Evolutionary conservation across 2,113 vertebrate species (phyloP), one percentile per base, ranked within the genome.

Genomic region (Bubalus kerabau): DNA sequence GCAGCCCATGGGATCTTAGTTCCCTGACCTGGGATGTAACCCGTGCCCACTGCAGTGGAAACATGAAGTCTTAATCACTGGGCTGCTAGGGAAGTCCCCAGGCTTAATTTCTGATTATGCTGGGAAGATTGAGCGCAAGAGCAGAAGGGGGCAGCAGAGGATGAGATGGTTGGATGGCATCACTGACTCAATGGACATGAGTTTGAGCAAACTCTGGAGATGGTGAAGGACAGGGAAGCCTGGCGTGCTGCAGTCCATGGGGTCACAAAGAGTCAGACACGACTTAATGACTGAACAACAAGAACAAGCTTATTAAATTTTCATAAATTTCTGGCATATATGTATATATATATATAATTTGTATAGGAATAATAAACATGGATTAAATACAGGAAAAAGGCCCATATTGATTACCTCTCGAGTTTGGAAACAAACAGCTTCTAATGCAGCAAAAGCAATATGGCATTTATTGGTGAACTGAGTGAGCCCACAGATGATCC

Each of bases 391-490:
- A 90, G 93, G 52, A 87, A 85, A 94, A 95, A 62, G 62, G 67
- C 32, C 23, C 36, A 71, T 83, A 85, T 95, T 87, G 56, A 89
- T 98, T 99, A 99, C 99, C 99, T 99, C 99, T 99, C 99, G 99
- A 94, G 99, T 99, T 98, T 99, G 99, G 98, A 99, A 99, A 98
- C 99, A 99, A 83, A 99, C 99, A 0, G 99, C 99, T 99, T 99
- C 99, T 85, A 99, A 98, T n/a, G 99, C 99, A 97, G 99, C 99
- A 48, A 99, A 99, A 76, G 99, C 99, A 95, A 99, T 99, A 98
- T 99, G 99, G 82, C 99, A 99, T 98, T 99, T 99, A 99, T 99
- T 99, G 97, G 99, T 99, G 99, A 99, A 99, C 99, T 99, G 99
- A 97, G 99, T 99, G 97, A 99, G 99, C 62, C 99, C 99, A 98